These are phyloP conservation scores for Nematolebias whitei DNA, from an alignment of 2,113 vertebrate genomes.

Conservation along the genomic window DNA sequence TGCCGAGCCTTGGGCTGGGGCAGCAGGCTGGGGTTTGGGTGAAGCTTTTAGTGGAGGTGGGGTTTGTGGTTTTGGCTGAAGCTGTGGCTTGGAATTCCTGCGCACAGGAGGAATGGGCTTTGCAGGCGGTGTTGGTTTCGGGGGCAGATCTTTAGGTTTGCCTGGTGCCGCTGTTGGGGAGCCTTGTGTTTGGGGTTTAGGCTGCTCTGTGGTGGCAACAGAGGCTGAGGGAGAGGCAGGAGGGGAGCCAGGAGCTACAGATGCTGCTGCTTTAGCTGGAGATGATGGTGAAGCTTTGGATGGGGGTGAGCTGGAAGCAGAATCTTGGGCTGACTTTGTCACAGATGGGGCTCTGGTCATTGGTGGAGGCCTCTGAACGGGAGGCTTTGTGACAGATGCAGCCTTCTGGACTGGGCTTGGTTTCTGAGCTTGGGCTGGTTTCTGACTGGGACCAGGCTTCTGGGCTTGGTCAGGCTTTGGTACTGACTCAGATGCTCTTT, in stretches of 20 bases:
- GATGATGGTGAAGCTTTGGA: slow-evolving; percentile 57
- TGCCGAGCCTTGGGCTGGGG: slow-evolving; percentile 37
- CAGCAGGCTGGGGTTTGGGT: slow-evolving; percentile 62
- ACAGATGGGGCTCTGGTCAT: slow-evolving; percentile 70
- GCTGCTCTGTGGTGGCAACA: slow-evolving; percentile 86
- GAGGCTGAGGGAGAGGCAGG: slow-evolving; percentile 69
- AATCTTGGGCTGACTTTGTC: slow-evolving; percentile 52
- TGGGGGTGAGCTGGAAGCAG: slow-evolving; percentile 37
- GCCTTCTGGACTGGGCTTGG: slow-evolving; percentile 75
- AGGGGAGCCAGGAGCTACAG: slow-evolving; percentile 53
- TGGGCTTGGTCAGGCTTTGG: slow-evolving; percentile 79
- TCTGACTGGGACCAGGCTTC: slow-evolving; percentile 79
- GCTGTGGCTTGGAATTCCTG: slow-evolving; percentile 81
- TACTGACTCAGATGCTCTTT: slow-evolving; percentile 77
- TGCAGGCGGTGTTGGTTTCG: slow-evolving; percentile 77
- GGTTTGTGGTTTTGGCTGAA: slow-evolving; percentile 82
- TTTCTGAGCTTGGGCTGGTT: slow-evolving; percentile 68
- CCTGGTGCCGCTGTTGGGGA: slow-evolving; percentile 80
- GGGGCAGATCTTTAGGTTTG: slow-evolving; percentile 85
- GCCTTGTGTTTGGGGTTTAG: slow-evolving; percentile 85
- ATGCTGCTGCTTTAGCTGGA: slow-evolving; percentile 49
- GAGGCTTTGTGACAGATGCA: slow-evolving; percentile 67
- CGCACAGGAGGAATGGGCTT: slow-evolving; percentile 85
- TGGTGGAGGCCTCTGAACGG: slow-evolving; percentile 72
- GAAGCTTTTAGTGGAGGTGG: slow-evolving; percentile 68